These are phyloP conservation scores for Bombus consobrinus DNA, from an alignment of 1,140 invertebrate genomes.

Conservation along the genomic window DNA sequence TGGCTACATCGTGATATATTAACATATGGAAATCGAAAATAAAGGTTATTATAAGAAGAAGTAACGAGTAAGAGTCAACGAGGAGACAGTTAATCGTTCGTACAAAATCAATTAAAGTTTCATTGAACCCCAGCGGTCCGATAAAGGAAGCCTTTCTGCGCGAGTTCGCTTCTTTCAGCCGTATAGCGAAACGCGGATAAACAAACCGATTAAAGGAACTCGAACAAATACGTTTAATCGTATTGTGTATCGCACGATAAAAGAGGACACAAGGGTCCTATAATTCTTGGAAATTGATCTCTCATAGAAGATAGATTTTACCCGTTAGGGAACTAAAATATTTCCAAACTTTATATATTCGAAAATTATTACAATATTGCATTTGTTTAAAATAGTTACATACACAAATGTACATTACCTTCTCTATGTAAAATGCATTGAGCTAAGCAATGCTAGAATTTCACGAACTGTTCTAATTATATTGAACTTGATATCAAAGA, in stretches of 20 bases:
- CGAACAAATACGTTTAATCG: background rate
- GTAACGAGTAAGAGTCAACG: background rate
- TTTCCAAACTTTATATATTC: background rate
- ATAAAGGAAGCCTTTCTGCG: background rate
- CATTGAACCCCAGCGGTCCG: constrained; percentile 9
- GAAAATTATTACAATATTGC: background rate
- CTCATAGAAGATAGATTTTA: background rate
- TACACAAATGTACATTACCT: too few relatives aligned
- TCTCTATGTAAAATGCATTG: too few relatives aligned
- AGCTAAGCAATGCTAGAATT: background rate
- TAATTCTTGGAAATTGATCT: background rate
- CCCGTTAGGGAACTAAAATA: background rate
- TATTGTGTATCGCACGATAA: background rate
- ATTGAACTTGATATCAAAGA: background rate
- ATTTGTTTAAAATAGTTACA: too few relatives aligned
- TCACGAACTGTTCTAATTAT: background rate
- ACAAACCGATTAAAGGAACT: constrained; percentile 15
- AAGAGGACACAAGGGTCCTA: background rate
- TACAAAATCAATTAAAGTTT: constrained; percentile 22
- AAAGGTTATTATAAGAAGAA: background rate
- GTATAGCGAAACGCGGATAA: background rate
- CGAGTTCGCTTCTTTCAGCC: background rate
- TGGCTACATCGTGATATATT: background rate
- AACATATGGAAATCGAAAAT: too few relatives aligned
- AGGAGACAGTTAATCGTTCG: background rate